Percentiles rank a stretch among this genome's conserved stretches.
These are phyloP conservation scores for Dione vanillae DNA, from an alignment of 2,888 invertebrate species.

Conservation along the genomic window DNA sequence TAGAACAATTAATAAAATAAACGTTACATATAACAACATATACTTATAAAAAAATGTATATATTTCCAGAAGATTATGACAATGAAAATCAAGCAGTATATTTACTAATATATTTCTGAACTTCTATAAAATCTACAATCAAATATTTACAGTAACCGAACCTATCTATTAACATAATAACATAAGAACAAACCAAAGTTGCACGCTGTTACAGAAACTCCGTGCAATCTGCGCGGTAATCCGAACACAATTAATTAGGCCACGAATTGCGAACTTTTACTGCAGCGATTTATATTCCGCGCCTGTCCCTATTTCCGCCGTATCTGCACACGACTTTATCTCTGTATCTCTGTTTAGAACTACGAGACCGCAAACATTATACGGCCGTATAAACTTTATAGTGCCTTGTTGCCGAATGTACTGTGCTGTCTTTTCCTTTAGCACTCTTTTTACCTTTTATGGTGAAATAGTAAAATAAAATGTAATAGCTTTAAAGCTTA, in stretches of 20 bases:
- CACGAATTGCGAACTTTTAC: conserved; percentile 70
- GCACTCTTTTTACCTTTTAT: conserved; percentile 8
- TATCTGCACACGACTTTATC: conserved; percentile 57
- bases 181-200: conserved; percentile 20
- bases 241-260: conserved; percentile 76
- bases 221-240: conserved; percentile 53
- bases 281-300: conserved; percentile 73
- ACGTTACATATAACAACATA: too few relatives aligned
- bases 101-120: not conserved
- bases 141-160: not conserved
- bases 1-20: too few relatives aligned
- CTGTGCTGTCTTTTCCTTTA: conserved; percentile 26
- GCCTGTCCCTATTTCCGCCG: conserved; percentile 52
- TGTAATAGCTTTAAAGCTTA: not conserved
- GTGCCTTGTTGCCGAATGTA: conserved; percentile 28
- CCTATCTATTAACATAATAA: conserved; percentile 2
- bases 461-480: not conserved
- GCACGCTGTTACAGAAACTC: conserved; percentile 27
- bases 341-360: conserved; percentile 57
- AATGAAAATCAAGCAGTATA: too few relatives aligned
- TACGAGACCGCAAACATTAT: conserved; percentile 45
- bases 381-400: conserved; percentile 39
- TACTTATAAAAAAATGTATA: too few relatives aligned
- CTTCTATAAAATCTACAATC: not conserved
- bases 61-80: too few relatives aligned